Percentiles rank a stretch among this genome's conserved stretches.
Conservation (phyloP, 2,113 vertebrate species). For the Halichoerus grypus region DNA sequence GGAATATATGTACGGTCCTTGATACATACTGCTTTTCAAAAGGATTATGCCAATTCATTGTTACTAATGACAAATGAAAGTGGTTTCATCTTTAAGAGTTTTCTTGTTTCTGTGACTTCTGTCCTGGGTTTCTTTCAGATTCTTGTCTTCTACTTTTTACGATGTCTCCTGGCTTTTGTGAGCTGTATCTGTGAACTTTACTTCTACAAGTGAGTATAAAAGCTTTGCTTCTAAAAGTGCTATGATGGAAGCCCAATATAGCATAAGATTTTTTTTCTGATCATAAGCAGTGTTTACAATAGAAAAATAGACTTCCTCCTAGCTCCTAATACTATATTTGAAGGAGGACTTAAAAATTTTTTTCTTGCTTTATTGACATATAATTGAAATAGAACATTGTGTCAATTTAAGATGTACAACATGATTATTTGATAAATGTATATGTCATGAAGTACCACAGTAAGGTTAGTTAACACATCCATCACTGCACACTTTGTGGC, state of each 20-base stretch:
- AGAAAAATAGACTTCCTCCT: background rate
- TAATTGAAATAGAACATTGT: background rate
- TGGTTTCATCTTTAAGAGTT: background rate
- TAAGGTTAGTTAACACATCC: background rate
- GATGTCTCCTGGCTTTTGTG: conserved; percentile 96
- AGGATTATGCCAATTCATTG: background rate
- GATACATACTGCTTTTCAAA: background rate
- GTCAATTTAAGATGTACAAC: background rate
- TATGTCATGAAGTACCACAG: background rate
- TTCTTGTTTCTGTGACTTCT: conserved; percentile 55
- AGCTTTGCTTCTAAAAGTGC: conserved; percentile 30
- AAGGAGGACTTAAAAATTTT: background rate
- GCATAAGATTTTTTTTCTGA: background rate
- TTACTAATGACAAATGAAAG: background rate
- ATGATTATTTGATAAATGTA: background rate
- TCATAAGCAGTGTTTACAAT: background rate
- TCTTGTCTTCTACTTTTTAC: conserved; percentile 98
- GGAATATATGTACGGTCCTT: background rate
- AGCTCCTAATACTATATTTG: background rate
- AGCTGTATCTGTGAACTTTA: conserved; percentile 99
- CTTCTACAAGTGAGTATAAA: conserved; percentile 98
- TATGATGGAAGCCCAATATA: background rate
- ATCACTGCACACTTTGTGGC: background rate
- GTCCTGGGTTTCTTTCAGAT: conserved; percentile 89
- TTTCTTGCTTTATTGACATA: background rate